These are phyloP conservation scores for Chrysochloris asiatica DNA, from an alignment of 2,113 vertebrate species.

Conservation along the genomic window DNA sequence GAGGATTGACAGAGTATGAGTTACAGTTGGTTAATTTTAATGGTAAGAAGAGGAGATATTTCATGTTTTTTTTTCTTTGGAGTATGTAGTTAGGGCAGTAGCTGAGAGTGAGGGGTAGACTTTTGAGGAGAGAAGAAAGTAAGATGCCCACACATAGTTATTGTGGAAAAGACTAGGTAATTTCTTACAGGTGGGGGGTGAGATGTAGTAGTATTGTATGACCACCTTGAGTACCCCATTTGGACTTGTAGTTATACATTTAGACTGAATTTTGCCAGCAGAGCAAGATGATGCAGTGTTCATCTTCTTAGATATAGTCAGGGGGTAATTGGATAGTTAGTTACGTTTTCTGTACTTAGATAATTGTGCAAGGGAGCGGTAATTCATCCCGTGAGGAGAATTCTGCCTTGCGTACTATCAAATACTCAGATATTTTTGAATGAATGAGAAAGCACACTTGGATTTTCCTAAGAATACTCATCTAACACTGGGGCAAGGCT, in stretches of 20 bases:
- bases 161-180: constrained; percentile 1
- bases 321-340: background rate
- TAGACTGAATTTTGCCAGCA: background rate
- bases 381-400: constrained; percentile 9
- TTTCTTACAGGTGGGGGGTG: background rate
- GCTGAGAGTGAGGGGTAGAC: background rate
- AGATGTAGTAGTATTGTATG: background rate
- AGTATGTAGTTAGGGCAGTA: background rate
- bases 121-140: constrained; percentile 2
- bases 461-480: background rate
- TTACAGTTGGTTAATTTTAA: constrained; percentile 7
- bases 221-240: background rate
- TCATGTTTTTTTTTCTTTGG: background rate
- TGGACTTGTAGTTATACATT: constrained; percentile 22
- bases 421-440: constrained; percentile 27
- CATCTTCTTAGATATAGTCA: constrained; percentile 21
- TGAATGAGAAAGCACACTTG: constrained; percentile 39
- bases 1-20: background rate
- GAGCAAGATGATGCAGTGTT: background rate
- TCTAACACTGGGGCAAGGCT: background rate
- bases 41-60: background rate
- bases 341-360: background rate
- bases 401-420: background rate
- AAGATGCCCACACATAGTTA: background rate
- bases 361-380: background rate